Evolutionary conservation across 2,797 vertebrate genomes (phyloP).

Genomic region (Enteromius thamalakanensis): DNA sequence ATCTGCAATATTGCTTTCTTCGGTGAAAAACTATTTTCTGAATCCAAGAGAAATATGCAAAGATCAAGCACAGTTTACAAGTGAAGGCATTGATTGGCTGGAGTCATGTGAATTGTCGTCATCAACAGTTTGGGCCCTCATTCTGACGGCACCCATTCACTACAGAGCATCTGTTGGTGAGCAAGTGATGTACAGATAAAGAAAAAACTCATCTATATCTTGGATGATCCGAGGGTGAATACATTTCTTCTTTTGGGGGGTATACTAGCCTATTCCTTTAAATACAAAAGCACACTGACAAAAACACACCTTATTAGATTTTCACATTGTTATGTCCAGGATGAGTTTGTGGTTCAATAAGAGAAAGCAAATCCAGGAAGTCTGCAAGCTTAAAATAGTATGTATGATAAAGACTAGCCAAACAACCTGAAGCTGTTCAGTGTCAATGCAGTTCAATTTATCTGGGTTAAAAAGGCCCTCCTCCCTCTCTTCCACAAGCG

Average conservation of each 20-base stretch:
- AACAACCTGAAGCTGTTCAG: constrained; percentile 45
- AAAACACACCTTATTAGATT: neutral
- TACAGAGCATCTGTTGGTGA: neutral
- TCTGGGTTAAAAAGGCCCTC: constrained; percentile 21
- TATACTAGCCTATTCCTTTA: neutral
- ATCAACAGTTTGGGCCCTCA: neutral
- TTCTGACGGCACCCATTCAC: neutral
- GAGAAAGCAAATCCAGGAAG: constrained; percentile 17
- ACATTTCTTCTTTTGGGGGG: neutral
- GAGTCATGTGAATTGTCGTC: neutral
- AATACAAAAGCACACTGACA: neutral
- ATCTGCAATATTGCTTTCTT: neutral
- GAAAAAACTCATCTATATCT: neutral
- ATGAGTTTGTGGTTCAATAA: constrained; percentile 4
- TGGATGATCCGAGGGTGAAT: neutral
- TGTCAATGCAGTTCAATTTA: constrained; percentile 43
- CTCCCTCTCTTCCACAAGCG: constrained; percentile 7
- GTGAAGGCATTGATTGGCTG: neutral
- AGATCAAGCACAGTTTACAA: neutral
- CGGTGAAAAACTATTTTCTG: neutral
- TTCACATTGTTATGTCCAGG: neutral
- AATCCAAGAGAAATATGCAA: neutral
- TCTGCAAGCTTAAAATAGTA: constrained; percentile 16
- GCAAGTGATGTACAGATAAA: neutral
- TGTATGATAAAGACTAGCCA: constrained; percentile 32